Evolutionary conservation across 37 sponge, comb jelly and placozoan species (phyloP), one percentile per base, ranked within the genome.

Genomic region (Diacarnus erythraeanus): DNA sequence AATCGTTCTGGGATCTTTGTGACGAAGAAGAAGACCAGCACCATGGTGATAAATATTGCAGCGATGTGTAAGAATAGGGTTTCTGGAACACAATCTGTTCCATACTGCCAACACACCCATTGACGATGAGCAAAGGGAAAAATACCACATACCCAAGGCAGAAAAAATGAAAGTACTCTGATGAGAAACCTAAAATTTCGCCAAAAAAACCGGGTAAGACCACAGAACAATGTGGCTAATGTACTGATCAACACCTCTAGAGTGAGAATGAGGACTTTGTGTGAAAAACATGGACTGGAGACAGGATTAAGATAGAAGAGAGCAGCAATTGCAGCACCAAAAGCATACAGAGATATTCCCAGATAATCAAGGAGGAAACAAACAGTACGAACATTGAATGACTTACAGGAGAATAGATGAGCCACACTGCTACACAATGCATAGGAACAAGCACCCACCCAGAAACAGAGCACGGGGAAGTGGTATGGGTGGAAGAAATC

Each of bases 1-100:
- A 94, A 71, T 2, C 90, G 72, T 65, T 97, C 97, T 0, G 97
- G 97, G 18, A 97, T 63, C 59, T 89, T 94, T n/a, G 84, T 80
- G 0, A 84, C 86, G 77, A 91, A 91, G 77, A 92, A 88, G 57
- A 97, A 88, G 8, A 61, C 58, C 0, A 83, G 35, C 6, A 80
- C 0, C 2, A 76, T 26, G 12, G 72, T 69, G 2, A 87, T 30
- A 0, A 84, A 9, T n/a, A 64, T 36, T 0, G 42, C 9, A 0
- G 74, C 2, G 1, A 80, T 0, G 27, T 89, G 81, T 0, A 64
- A 60, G 15, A 26, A 6, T 3, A 86, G 66, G 0, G 84, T 80
- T 26, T 83, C 82, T 1, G 43, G 43, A 30, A 73, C 63, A 60
- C 89, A 91, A 12, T 81, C 84, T 0, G 67, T 35, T 0, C 82